These are phyloP conservation scores for Hofmannophila pseudospretella DNA, from an alignment of 2,888 invertebrate genomes.

Conservation along the genomic window DNA sequence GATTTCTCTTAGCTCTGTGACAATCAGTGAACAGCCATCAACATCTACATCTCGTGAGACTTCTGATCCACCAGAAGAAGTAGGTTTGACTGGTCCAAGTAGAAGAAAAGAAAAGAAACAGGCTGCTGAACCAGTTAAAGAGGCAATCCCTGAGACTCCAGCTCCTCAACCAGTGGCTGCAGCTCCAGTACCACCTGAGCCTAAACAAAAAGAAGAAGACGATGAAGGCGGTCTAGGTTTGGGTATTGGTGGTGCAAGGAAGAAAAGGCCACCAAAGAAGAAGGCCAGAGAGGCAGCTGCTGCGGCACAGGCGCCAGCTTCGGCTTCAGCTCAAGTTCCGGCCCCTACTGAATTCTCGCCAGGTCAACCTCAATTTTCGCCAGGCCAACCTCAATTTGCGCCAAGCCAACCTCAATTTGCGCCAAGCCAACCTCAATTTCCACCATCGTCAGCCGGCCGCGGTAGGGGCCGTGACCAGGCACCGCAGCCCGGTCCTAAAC, in stretches of 20 bases:
- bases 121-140: conserved; percentile 3
- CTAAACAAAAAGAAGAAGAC: conserved; percentile 21
- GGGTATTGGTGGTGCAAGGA: conserved; percentile 16
- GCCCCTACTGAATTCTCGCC: too few relatives aligned
- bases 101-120: conserved; percentile 6
- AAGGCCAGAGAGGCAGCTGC: conserved; percentile 1
- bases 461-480: too few relatives aligned
- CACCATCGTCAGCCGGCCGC: not conserved
- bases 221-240: conserved; percentile 22
- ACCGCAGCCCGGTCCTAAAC: not conserved
- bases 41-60: not conserved
- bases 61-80: conserved; percentile 2
- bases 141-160: too few relatives aligned
- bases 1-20: not conserved
- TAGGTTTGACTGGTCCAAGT: conserved; percentile 8
- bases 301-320: not conserved
- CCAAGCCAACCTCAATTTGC: conserved; percentile 7
- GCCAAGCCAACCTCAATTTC: conserved; percentile 1
- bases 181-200: conserved; percentile 11
- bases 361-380: not conserved
- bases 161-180: conserved; percentile 3
- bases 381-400: conserved; percentile 1
- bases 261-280: conserved; percentile 15
- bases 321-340: not conserved
- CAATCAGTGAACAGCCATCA: not conserved